Percentiles rank a stretch among this genome's conserved stretches.
These are phyloP conservation scores for Mechanitis messenoides DNA, from an alignment of 2,888 invertebrate genomes.

Conservation along the genomic window DNA sequence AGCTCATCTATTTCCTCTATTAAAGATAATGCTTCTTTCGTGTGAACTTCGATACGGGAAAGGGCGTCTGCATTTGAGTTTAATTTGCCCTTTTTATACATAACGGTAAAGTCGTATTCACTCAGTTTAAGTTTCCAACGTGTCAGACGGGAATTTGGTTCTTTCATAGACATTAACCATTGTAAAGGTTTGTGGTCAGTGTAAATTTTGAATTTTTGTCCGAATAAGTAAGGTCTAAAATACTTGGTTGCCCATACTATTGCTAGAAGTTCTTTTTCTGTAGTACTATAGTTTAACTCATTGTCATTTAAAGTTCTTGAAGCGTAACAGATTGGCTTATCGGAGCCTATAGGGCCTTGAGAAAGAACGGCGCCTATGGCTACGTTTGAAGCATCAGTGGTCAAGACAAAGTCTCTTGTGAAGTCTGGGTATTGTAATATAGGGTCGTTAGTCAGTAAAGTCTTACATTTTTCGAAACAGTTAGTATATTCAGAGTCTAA, in stretches of 20 bases:
- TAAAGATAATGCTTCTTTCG: too few species aligned
- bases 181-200: background rate
- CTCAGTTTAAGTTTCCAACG: too few species aligned
- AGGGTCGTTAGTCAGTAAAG: slow-evolving; percentile 29
- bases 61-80: too few species aligned
- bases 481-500: slow-evolving; percentile 2
- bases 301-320: slow-evolving; percentile 28
- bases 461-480: slow-evolving; percentile 31
- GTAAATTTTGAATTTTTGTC: background rate
- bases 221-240: slow-evolving; percentile 6
- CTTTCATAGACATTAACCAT: slow-evolving; percentile 8
- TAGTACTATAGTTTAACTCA: slow-evolving; percentile 30
- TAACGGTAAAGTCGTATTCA: too few species aligned
- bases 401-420: slow-evolving; percentile 29
- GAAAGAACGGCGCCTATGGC: slow-evolving; percentile 31
- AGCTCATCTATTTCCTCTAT: too few species aligned
- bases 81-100: too few species aligned
- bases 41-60: too few species aligned
- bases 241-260: background rate
- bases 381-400: slow-evolving; percentile 30
- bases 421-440: slow-evolving; percentile 40
- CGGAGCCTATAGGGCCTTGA: slow-evolving; percentile 28
- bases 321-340: slow-evolving; percentile 31
- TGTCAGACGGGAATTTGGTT: slow-evolving; percentile 7
- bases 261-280: slow-evolving; percentile 43